Percentiles rank a stretch among this genome's conserved stretches.
Evolutionary conservation across 1,140 invertebrate species (phyloP).

Genomic region (Zaprionus ghesquierei): DNA sequence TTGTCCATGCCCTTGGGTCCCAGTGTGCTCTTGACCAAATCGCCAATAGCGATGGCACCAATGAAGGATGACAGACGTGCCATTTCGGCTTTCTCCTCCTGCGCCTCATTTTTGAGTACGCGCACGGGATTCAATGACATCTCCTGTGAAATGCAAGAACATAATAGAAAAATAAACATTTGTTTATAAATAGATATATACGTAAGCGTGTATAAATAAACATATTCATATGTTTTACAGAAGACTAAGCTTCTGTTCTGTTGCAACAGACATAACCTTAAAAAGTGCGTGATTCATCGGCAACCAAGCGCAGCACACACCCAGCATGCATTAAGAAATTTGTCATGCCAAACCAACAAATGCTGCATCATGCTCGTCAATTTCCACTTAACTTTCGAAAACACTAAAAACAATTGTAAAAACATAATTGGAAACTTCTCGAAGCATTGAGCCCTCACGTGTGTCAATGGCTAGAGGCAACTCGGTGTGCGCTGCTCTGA

Average conservation of each 20-base stretch:
- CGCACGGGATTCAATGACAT: slow-evolving; percentile 96
- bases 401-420: background rate
- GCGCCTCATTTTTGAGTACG: slow-evolving; percentile 96
- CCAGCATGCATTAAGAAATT: slow-evolving; percentile 16
- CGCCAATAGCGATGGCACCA: slow-evolving; percentile 99
- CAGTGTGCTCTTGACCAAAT: slow-evolving; percentile 98
- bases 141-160: slow-evolving; percentile 82
- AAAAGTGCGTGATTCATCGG: slow-evolving; percentile 50
- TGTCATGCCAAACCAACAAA: background rate
- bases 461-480: slow-evolving; percentile 38
- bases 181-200: slow-evolving; percentile 10
- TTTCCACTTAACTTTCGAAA: background rate
- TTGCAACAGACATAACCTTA: slow-evolving; percentile 39
- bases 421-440: slow-evolving; percentile 38
- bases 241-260: background rate
- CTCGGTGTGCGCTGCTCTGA: slow-evolving; percentile 18
- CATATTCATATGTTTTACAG: slow-evolving; percentile 29
- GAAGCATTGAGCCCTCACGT: slow-evolving; percentile 50
- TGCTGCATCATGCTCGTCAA: background rate
- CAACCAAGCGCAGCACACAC: slow-evolving; percentile 25
- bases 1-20: slow-evolving; percentile 99
- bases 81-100: slow-evolving; percentile 98
- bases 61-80: slow-evolving; percentile 98
- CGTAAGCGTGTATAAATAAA: slow-evolving; percentile 8
- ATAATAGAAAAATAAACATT: slow-evolving; percentile 3